These are phyloP conservation scores for Cepaea nemoralis DNA, from an alignment of 1,140 invertebrate species.

Conservation along the genomic window DNA sequence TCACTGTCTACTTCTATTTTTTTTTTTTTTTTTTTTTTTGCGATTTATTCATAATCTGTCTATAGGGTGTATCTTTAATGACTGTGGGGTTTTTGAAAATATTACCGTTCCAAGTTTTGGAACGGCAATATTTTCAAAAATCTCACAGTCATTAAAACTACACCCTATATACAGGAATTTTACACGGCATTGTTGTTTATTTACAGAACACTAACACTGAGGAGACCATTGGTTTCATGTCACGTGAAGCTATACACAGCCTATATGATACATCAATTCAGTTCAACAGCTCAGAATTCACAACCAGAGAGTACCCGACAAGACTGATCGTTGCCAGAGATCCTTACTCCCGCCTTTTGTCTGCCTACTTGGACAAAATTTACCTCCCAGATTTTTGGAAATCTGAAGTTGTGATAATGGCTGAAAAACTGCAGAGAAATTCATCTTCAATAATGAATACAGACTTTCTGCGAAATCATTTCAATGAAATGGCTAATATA, in stretches of 20 bases:
- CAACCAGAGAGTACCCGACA: not conserved
- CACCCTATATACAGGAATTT: too few relatives aligned
- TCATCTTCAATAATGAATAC: not conserved
- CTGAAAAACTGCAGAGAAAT: too few relatives aligned
- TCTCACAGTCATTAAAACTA: too few relatives aligned
- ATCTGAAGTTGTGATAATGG: not conserved
- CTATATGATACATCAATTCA: not conserved
- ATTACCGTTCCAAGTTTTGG: too few relatives aligned
- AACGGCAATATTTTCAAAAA: too few relatives aligned
- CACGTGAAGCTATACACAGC: not conserved
- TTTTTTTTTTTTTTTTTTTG: too few relatives aligned
- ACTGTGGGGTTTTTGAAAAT: too few relatives aligned
- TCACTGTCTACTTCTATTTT: too few relatives aligned
- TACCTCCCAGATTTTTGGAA: constrained; percentile 30
- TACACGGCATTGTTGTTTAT: too few relatives aligned
- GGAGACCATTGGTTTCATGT: not conserved
- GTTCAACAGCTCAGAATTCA: not conserved
- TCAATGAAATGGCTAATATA: not conserved
- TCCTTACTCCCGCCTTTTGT: constrained; percentile 24
- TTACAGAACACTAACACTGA: not conserved
- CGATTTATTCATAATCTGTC: too few relatives aligned
- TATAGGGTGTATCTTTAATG: too few relatives aligned
- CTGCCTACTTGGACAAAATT: constrained; percentile 24
- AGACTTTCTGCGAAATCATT: constrained; percentile 9
- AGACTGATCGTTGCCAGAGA: constrained; percentile 16